Base-by-base conservation (phyloP, 2,113 vertebrate genomes). In the Coracopsis vasa region DNA sequence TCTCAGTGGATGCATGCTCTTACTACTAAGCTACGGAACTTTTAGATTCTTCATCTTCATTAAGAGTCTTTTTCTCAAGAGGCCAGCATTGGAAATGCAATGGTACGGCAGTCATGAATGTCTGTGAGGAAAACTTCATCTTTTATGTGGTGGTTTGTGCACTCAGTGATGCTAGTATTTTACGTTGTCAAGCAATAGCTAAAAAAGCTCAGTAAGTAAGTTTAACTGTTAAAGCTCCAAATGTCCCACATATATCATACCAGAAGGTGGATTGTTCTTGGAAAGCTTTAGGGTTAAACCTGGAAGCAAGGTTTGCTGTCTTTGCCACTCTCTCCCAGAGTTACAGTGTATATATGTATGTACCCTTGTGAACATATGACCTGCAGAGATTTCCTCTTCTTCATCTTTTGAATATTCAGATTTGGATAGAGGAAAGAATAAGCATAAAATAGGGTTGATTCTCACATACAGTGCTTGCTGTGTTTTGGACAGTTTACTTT, bases 11-110 rank as follows among this genome's bases (percentile, higher is more conserved):
- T 85, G 41, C 4, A 1, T 69, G 58, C 81, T 89, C 66, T 91
- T 94, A 62, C 81, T 78, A 28, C 90, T 95, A 77, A 86, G 37
- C 78, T 89, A 17, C 90, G 93, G 78, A 91, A 61, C 54, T 95
- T 94, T 94, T 90, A 91, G 56, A 61, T 94, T 91, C 73, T 81
- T 79, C 84, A 80, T 75, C 78, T 95, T 96, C 91, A 19, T 91
- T 87, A 75, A 65, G 51, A 92, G 39, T 73, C 61, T 95, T 92
- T 96, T 92, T 87, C 73, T 94, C 35, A 25, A 82, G 84, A 85
- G 44, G 48, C 84, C 61, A 48, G 27, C 80, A 85, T 27, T 94
- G 86, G 94, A 72, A 95, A 42, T 78, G 56, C 77, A 79, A 8
- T 91, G 70, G 78, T 94, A 71, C 0, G 3, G 44, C 84, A 72